Percentiles rank a stretch among this genome's conserved stretches.
Evolutionary conservation across 2,113 vertebrate genomes (phyloP).

Genomic region (Eubucco bourcierii): DNA sequence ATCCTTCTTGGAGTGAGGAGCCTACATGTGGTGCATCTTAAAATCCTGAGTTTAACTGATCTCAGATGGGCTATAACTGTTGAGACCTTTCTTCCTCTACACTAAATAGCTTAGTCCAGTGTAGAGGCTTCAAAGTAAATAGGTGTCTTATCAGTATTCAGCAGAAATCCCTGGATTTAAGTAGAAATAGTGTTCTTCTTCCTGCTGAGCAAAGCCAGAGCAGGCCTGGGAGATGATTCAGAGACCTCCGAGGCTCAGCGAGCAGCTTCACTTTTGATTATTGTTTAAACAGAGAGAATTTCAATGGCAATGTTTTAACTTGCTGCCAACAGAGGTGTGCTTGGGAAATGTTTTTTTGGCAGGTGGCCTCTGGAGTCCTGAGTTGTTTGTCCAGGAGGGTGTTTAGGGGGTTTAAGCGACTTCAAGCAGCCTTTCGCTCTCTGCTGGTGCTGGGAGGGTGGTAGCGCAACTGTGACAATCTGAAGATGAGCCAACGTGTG

Average conservation of each 20-base stretch:
- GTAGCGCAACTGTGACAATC: not conserved
- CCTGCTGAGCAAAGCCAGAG: not conserved
- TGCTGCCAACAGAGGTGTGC: not conserved
- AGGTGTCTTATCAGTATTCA: constrained; percentile 15
- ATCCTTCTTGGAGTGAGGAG: no score
- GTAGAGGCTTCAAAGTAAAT: constrained; percentile 25
- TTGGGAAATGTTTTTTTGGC: not conserved
- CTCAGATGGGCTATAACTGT: not conserved
- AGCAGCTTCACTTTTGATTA: not conserved
- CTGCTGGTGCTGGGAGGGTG: fast-evolving
- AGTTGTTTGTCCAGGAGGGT: not conserved
- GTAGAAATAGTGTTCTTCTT: not conserved
- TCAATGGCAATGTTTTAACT: not conserved
- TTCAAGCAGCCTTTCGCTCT: not conserved
- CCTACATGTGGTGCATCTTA: not conserved
- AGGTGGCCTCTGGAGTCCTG: not conserved
- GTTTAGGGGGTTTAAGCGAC: not conserved
- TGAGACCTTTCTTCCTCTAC: not conserved
- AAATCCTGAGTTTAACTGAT: not conserved
- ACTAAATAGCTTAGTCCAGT: constrained; percentile 19
- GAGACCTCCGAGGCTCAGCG: not conserved
- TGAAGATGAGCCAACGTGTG: not conserved
- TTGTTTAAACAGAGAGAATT: not conserved
- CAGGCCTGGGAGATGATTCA: not conserved
- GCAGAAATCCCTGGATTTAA: constrained; percentile 46